Evolutionary conservation across 2,888 invertebrate genomes (phyloP), one percentile per base, ranked within the genome.

Genomic region (Tetragnatha montana): DNA sequence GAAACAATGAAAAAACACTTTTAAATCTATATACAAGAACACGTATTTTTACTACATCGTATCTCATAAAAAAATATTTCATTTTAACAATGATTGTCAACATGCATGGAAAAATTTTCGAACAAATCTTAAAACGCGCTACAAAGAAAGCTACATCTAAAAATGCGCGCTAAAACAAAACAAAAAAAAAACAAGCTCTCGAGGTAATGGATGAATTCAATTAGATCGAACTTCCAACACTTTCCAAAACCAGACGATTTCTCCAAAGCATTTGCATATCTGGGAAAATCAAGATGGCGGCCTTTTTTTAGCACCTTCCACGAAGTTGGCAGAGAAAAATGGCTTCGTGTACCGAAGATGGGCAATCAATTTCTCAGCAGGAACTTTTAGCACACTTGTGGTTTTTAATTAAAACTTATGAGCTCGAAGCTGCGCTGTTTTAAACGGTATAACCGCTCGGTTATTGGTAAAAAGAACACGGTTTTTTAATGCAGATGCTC

Each of bases 381-480:
- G 35, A 78, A 50, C 50, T 78, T 51, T 21, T 19, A 78, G 21
- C 50, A 19, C n/a, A n/a, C 50, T 78, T 78, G 50, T 21, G 49
- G 50, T 71, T 81, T 71, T 81, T 71, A 81, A 81, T 81, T 81
- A 81, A 81, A 81, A 81, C 19, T 71, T 71, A n/a, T 50, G 70
- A 35, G 81, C 12, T 49, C 19, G n/a, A 8, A 50, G 50, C 50
- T n/a, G 51, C 19, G 17, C 74, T 69, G 35, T n/a, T 60, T 80
- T 80, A 80, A 68, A 35, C 8, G n/a, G 68, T 68, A 22, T 35
- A 35, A 80, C 68, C 68, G 35, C 6, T 17, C 14, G n/a, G 75
- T 50, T 17, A 74, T 60, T 60, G 60, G 60, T 17, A 60, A 60
- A 60, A 60, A 60, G 60, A 60, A 60, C 60, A 60, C 60, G 60